These are phyloP conservation scores for Lithophane ornitopus DNA, from an alignment of 2,888 invertebrate genomes.

Conservation along the genomic window DNA sequence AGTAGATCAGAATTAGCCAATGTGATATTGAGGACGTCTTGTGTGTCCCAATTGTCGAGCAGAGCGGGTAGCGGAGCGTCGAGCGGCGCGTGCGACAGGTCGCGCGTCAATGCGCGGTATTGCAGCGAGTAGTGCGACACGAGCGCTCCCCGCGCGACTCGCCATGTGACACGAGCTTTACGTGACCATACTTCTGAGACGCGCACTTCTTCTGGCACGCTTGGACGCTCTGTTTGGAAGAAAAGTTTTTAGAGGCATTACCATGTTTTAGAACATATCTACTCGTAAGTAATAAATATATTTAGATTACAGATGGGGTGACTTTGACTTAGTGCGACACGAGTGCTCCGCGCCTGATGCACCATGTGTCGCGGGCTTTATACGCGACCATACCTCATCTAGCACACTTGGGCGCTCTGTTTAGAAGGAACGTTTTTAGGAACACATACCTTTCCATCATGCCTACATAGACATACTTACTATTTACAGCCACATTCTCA, in stretches of 20 bases:
- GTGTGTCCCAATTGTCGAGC: constrained; percentile 84
- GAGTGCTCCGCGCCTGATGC: constrained; percentile 82
- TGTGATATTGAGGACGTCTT: constrained; percentile 85
- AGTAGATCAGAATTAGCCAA: constrained; percentile 86
- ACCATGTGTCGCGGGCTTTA: constrained; percentile 86
- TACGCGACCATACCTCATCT: constrained; percentile 88
- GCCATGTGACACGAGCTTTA: constrained; percentile 86
- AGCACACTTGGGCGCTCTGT: constrained; percentile 85
- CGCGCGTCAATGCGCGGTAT: constrained; percentile 82
- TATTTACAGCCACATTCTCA: not conserved
- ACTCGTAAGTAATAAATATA: not conserved
- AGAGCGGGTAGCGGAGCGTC: constrained; percentile 83
- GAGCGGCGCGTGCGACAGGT: constrained; percentile 79
- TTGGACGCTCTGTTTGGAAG: constrained; percentile 81
- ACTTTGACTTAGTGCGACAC: constrained; percentile 80
- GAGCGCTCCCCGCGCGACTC: constrained; percentile 82
- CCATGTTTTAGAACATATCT: not conserved
- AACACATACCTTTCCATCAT: not conserved
- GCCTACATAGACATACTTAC: not conserved
- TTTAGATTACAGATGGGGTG: not conserved
- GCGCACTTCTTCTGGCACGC: constrained; percentile 85
- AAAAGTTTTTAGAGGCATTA: not conserved
- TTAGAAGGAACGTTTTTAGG: not conserved
- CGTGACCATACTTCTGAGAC: constrained; percentile 88
- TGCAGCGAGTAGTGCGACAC: constrained; percentile 87